Percentiles rank a stretch among this genome's conserved stretches.
Conservation (phyloP, 2,113 vertebrate species). For the Felis catus region F.catus_Fca126_mat1.0 CM031419.1:178459501-178460000, state of each 20-base stretch:
- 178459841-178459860: not conserved
- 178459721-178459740: not conserved
- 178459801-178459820: slow-evolving; percentile 21
- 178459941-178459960: not conserved
- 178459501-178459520: slow-evolving; percentile 18
- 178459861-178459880: not conserved
- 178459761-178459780: not conserved
- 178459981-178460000: not conserved
- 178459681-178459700: slow-evolving; percentile 46
- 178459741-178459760: not conserved
- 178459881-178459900: not conserved
- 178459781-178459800: slow-evolving; percentile 42
- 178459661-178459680: slow-evolving; percentile 36
- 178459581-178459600: not conserved
- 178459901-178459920: not conserved
- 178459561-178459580: slow-evolving; percentile 5
- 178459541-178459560: not conserved
- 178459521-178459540: not conserved
- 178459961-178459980: not conserved
- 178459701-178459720: slow-evolving; percentile 20
- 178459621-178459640: slow-evolving; percentile 19
- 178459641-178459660: not conserved
- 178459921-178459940: not conserved
- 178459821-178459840: not conserved
- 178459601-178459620: not conserved